Evolutionary conservation across 2,113 vertebrate genomes (phyloP), one percentile per base, ranked within the genome.

Genomic region (Seriola aureovittata): DNA sequence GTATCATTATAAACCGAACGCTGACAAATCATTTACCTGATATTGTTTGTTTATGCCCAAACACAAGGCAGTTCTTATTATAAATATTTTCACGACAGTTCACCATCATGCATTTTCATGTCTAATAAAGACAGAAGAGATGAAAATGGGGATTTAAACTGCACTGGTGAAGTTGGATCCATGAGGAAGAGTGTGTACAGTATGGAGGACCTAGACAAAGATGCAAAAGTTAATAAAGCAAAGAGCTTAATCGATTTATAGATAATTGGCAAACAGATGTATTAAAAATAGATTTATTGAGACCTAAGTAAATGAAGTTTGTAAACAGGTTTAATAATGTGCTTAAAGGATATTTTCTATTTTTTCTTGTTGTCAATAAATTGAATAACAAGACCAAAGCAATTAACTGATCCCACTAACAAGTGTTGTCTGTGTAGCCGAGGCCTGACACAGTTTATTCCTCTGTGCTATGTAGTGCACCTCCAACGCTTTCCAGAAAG

Each of bases 81-180:
- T 60, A 80, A 84, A 71, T 74, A 62, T 75, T 76, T 69, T 77
- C 85, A 90, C 75, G 16, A 90, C 87, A 90, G 87, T 92, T 90
- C 78, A 91, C 80, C 75, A 80, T 85, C 89, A 86, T 89, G 88
- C 88, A 92, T 88, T 89, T 90, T 88, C 89, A 84, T 90, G 75
- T 90, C 88, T 81, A 86, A 68, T 85, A 75, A 74, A 73, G 86
- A 89, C 81, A 86, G 42, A 88, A 91, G 82, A 91, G 81, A 90
- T 91, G 81, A 91, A 91, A 87, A 84, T 82, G 69, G 77, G 90
- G 83, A 85, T 90, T 87, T 19, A 84, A 90, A 92, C 86, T 84
- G 82, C 78, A 80, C 85, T 71, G 63, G 81, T 82, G 78, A 89
- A 55, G 55, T 13, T 81, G 68, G 60, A 82, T 78, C 73, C 48